Evolutionary conservation across 2,888 invertebrate genomes (phyloP), one percentile per base, ranked within the genome.

Genomic region (Drosophila helvetica): DNA sequence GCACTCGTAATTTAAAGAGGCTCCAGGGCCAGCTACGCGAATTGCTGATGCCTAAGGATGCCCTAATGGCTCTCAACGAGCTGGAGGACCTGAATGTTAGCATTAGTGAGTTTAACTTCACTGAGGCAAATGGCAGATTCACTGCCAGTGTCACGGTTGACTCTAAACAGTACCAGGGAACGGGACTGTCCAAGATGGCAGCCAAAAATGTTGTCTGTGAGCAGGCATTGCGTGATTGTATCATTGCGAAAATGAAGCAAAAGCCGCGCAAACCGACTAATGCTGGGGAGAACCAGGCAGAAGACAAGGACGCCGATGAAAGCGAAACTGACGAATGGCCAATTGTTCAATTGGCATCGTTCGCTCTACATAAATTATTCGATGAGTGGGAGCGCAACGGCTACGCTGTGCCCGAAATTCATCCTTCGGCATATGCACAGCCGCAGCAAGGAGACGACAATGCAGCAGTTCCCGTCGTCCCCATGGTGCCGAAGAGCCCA

Each of bases 41-140:
- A 63, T 94, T 96, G 56, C 93, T 97, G 59, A 94, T 95, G 75
- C 97, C 97, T 47, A 96, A 97, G 92, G 97, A 96, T 90, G 96
- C 96, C 15, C 93, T 96, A 53, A 96, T 96, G 96, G 96, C 96
- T 69, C 93, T 98, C 59, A 96, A 97, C 91, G 98, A 98, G 93
- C 94, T 97, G 4, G 5, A 22, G 0, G 5, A 22, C 4, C n/a
- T n/a, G n/a, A n/a, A n/a, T n/a, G 22, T 5, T 22, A 22, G n/a
- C n/a, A n/a, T n/a, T n/a, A n/a, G n/a, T n/a, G n/a, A n/a, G n/a
- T n/a, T n/a, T n/a, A n/a, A n/a, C n/a, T n/a, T n/a, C n/a, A n/a
- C n/a, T n/a, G n/a, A n/a, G n/a, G n/a, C n/a, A n/a, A n/a, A n/a
- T n/a, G n/a, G n/a, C n/a, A n/a, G n/a, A n/a, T n/a, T n/a, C n/a